These are phyloP conservation scores for Drosophila meridionalis DNA, from an alignment of 2,888 invertebrate genomes.

Conservation along the genomic window DNA sequence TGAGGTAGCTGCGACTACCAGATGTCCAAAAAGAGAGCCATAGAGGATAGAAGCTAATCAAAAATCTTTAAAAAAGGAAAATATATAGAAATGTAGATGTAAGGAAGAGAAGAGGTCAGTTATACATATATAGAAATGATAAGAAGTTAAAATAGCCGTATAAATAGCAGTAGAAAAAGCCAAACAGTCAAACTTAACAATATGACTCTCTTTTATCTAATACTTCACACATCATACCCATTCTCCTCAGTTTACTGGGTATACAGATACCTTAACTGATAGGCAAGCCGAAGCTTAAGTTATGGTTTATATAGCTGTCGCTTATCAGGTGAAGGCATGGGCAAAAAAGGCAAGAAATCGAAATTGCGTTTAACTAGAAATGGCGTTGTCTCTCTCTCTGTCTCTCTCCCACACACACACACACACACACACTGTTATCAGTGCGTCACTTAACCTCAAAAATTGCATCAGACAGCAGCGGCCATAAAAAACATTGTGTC, in stretches of 20 bases:
- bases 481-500: conserved; percentile 38
- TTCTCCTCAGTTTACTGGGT: not conserved
- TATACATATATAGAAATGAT: not conserved
- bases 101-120: not conserved
- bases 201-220: not conserved
- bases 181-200: not conserved
- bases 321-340: conserved; percentile 37
- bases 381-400: conserved; percentile 5
- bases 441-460: conserved; percentile 20
- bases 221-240: not conserved
- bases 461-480: conserved; percentile 47
- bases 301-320: conserved; percentile 22
- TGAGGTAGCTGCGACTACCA: not conserved
- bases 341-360: conserved; percentile 6
- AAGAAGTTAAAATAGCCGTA: not conserved
- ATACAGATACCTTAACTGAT: conserved; percentile 31
- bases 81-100: not conserved
- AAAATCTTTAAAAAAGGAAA: not conserved
- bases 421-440: conserved; percentile 6
- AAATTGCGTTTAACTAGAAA: conserved; percentile 32
- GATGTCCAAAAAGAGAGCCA: not conserved
- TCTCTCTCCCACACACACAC: not conserved
- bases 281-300: conserved; percentile 21
- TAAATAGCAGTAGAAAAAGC: not conserved
- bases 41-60: not conserved